Base-by-base conservation (phyloP, 2,113 vertebrate genomes). In the Coturnix japonica region DNA sequence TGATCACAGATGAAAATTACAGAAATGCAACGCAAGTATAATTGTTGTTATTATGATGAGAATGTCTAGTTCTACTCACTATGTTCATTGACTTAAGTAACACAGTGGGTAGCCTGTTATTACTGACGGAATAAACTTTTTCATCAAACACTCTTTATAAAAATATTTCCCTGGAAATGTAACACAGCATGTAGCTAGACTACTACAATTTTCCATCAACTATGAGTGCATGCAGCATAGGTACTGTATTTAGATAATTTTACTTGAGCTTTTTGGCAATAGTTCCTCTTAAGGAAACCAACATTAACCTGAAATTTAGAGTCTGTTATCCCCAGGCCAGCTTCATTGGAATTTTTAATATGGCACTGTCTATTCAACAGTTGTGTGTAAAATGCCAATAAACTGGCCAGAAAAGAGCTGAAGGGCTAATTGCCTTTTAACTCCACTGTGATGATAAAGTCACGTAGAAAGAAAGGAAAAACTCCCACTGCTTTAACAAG, bases 401-500 rank as follows among this genome's bases (percentile, higher is more conserved):
- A 98, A 97, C 83, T 96, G 95, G 90, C 95, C 96, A 92, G 97
- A 97, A 98, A 97, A 97, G 96, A 96, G 96, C 96, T 97, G 96
- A 96, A 96, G 96, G 95, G 93, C 97, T 97, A 98, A 98, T 97
- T 98, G 97, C 97, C 97, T 98, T 98, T 98, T 97, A 98, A 97
- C 97, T 98, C 93, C 93, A 77, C 96, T 90, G 95, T 85, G 96
- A 98, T 97, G 97, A 97, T 97, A 97, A 98, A 98, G 93, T 96
- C 97, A 94, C 81, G 26, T 73, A 97, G 96, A 95, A 96, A 96
- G 96, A 97, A 97, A 97, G 97, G 97, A 95, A 97, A 97, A 97
- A 94, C 97, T 98, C 97, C 97, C 93, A 97, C 96, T 94, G 97
- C 91, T 98, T 98, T 98, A 98, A 98, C 97, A 97, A 98, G 97